Percentiles rank a stretch among this genome's conserved stretches.
Conservation (phyloP, 2,113 vertebrate species). For the Tiliqua scincoides region DNA sequence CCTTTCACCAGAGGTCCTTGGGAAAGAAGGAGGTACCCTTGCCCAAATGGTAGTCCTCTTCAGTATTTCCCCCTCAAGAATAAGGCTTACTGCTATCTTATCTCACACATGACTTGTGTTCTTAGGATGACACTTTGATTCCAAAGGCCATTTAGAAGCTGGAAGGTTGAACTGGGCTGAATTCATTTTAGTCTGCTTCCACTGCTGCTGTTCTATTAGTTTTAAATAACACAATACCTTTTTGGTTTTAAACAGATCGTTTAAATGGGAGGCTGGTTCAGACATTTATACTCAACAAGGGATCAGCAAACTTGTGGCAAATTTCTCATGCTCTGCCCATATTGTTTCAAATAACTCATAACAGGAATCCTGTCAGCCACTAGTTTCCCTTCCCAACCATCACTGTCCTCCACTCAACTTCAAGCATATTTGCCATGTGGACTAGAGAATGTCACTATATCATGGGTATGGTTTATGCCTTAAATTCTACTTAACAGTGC, state of each 20-base stretch:
- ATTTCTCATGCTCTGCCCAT: not conserved
- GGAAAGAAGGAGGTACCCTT: too few species aligned
- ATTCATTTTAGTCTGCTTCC: not conserved
- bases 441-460: not conserved
- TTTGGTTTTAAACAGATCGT: not conserved
- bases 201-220: not conserved
- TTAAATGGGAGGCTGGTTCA: not conserved
- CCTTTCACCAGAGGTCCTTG: too few species aligned
- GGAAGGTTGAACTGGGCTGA: not conserved
- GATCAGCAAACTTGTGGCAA: not conserved
- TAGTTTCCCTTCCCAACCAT: not conserved
- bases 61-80: not conserved
- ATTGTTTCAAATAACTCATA: not conserved
- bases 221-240: not conserved
- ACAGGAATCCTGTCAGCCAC: not conserved
- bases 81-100: not conserved
- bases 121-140: not conserved
- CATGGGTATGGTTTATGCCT: not conserved
- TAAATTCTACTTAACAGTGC: not conserved
- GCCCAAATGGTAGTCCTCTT: too few species aligned
- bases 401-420: not conserved
- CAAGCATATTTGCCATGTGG: not conserved
- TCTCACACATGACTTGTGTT: not conserved
- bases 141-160: not conserved
- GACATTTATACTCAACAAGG: not conserved